Evolutionary conservation across 2,113 vertebrate genomes (phyloP).

Genomic region (Nothobranchius kuhntae): DNA sequence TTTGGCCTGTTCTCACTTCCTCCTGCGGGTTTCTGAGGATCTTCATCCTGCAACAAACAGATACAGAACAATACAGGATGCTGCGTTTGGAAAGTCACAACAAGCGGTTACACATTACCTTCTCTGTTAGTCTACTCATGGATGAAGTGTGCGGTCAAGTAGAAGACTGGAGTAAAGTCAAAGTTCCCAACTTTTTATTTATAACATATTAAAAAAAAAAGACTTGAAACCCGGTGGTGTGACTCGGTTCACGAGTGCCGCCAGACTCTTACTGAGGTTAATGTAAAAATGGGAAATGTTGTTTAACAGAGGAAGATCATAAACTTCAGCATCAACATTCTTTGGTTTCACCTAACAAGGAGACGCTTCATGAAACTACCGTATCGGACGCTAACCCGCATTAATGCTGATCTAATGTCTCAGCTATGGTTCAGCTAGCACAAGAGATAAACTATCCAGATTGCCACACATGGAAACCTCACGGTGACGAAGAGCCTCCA

Average conservation of each 20-base stretch:
- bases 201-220: not conserved
- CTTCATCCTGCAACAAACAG: conserved; percentile 66
- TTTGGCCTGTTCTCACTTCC: conserved; percentile 76
- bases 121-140: conserved; percentile 44
- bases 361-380: too few species aligned
- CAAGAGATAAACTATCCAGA: not conserved
- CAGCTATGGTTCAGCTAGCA: not conserved
- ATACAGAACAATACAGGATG: conserved; percentile 4
- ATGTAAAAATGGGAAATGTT: not conserved
- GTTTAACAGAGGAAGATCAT: not conserved
- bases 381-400: not conserved
- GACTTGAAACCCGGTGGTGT: not conserved
- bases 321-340: not conserved
- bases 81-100: conserved; percentile 19
- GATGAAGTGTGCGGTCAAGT: conserved; percentile 9
- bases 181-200: not conserved
- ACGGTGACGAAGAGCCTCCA: too few species aligned
- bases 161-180: not conserved
- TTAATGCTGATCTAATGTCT: not conserved
- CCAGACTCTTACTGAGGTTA: not conserved
- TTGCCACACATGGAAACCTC: not conserved
- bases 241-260: not conserved
- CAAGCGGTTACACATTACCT: conserved; percentile 45
- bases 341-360: too few species aligned
- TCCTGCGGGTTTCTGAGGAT: conserved; percentile 56